Conservation (phyloP, 2,888 invertebrate species). For the Diplazon laetatorius region DNA sequence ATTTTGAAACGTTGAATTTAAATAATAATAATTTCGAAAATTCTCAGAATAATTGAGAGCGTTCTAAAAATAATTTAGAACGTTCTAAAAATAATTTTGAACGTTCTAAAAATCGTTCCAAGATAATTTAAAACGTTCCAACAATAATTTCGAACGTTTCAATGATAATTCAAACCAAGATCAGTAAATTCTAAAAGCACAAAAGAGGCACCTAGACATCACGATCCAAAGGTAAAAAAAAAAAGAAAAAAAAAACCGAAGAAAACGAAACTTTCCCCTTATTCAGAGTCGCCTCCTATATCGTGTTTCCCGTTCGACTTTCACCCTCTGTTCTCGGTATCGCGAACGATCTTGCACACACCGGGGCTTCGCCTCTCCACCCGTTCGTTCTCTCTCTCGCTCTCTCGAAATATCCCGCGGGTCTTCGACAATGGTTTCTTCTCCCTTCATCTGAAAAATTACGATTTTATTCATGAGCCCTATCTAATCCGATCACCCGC, state of each 20-base stretch:
- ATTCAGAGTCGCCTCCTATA: slow-evolving; percentile 55
- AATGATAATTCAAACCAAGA: no score
- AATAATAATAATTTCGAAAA: no score
- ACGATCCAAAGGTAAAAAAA: slow-evolving; percentile 22
- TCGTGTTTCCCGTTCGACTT: slow-evolving; percentile 54
- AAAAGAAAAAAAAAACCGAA: no score
- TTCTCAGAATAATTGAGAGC: no score
- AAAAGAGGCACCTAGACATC: slow-evolving; percentile 28
- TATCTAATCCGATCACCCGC: slow-evolving; percentile 73
- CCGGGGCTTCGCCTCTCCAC: slow-evolving; percentile 37
- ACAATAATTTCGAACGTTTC: no score
- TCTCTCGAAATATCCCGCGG: slow-evolving; percentile 68
- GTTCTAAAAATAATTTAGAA: no score
- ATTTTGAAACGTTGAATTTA: no score
- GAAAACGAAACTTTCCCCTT: slow-evolving; percentile 32
- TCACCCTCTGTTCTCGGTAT: slow-evolving; percentile 49
- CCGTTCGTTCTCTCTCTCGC: slow-evolving; percentile 46
- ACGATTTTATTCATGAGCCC: slow-evolving; percentile 80
- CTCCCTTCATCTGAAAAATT: slow-evolving; percentile 76
- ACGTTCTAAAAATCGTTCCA: no score
- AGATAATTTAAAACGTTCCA: no score
- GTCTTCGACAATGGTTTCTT: slow-evolving; percentile 69
- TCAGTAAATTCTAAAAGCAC: no score
- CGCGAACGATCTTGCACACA: slow-evolving; percentile 60
- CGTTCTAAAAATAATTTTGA: no score